phyloP scores from a whole-genome alignment of 2,113 vertebrate genomes.

The Zosterops japonicus region DNA sequence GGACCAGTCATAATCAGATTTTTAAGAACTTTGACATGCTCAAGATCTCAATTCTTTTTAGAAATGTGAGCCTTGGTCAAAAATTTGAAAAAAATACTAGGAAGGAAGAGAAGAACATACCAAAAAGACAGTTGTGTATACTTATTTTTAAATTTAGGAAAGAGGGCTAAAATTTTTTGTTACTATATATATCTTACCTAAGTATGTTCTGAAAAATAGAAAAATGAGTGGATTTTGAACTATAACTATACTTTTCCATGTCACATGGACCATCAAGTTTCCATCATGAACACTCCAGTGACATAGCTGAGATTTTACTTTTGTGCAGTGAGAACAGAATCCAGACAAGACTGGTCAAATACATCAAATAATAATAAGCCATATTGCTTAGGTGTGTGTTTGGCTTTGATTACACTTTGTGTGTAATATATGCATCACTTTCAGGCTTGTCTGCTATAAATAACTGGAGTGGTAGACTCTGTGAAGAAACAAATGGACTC shows the following conservation, averaged over 20 bases:
- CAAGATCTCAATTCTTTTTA: not conserved
- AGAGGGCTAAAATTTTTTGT: not conserved
- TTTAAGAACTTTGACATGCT: not conserved
- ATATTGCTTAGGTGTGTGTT: not conserved
- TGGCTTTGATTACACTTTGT: not conserved
- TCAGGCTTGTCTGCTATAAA: not conserved
- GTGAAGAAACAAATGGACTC: not conserved
- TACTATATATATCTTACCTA: not conserved
- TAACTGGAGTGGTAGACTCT: not conserved
- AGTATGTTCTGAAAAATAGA: not conserved
- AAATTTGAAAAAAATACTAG: not conserved
- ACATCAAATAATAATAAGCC: not conserved
- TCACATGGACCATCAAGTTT: not conserved
- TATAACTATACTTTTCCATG: not conserved
- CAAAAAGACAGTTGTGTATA: not conserved
- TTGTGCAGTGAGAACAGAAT: not conserved
- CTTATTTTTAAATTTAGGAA: not conserved
- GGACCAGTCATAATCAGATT: not conserved
- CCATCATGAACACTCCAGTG: not conserved
- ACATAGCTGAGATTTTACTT: not conserved
- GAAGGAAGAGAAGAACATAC: not conserved
- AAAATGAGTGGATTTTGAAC: not conserved
- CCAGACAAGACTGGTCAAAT: not conserved
- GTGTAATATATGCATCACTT: not conserved
- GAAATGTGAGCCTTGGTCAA: not conserved